Evolutionary conservation across 2,888 invertebrate species (phyloP).

Genomic region (Drosophila setosimentum): DNA sequence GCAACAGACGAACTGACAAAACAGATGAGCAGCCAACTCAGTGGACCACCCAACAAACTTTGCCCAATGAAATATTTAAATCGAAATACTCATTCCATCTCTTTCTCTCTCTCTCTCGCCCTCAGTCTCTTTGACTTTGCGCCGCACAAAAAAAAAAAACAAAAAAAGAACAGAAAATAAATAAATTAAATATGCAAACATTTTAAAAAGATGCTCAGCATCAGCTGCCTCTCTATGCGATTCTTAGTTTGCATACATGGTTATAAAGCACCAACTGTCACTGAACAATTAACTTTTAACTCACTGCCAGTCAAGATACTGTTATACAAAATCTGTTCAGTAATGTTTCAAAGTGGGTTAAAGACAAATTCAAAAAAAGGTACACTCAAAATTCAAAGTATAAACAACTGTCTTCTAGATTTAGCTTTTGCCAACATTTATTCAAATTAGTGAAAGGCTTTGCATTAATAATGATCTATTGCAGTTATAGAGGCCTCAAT

Average conservation of each 20-base stretch:
- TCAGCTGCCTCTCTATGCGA: constrained; percentile 16
- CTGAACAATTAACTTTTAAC: neutral
- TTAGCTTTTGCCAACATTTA: neutral
- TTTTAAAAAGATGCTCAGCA: neutral
- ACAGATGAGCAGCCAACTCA: constrained; percentile 56
- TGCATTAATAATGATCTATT: neutral
- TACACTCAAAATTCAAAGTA: neutral
- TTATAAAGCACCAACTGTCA: neutral
- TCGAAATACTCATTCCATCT: constrained; percentile 49
- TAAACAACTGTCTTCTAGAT: neutral
- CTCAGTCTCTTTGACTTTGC: constrained; percentile 16
- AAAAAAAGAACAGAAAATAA: neutral
- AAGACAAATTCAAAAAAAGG: neutral
- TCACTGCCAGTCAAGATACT: neutral
- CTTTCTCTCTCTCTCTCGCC: neutral
- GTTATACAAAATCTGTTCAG: neutral
- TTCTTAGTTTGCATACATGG: constrained; percentile 16
- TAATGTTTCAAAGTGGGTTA: neutral
- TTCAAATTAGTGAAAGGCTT: neutral
- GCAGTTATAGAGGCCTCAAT: neutral
- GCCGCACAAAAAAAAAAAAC: neutral
- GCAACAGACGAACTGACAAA: constrained; percentile 54
- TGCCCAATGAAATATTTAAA: constrained; percentile 76
- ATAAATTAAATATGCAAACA: neutral
- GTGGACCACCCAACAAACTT: constrained; percentile 59